Evolutionary conservation across 2,113 vertebrate genomes (phyloP), one percentile per base, ranked within the genome.

Genomic region (Saimiri boliviensis): DNA sequence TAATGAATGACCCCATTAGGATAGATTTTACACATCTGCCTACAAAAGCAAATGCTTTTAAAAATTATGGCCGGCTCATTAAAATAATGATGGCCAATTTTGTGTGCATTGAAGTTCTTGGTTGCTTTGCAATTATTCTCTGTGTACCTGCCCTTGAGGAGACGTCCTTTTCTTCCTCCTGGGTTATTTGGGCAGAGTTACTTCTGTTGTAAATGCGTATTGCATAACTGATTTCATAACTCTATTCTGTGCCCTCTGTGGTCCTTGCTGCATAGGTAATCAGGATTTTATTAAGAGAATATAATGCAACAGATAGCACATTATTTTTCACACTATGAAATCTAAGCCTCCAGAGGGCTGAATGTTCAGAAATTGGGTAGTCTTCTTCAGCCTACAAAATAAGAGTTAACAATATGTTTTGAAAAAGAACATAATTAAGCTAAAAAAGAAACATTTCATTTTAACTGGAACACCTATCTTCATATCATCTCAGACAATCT

Each of bases 11-110:
- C 80, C 71, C 19, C 40, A 82, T 94, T 97, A 93, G 70, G 73
- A 95, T 12, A 93, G 68, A 94, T 45, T 77, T 92, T 82, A 81
- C 89, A 27, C 85, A 92, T 97, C 49, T 93, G 32, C 40, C 81
- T 93, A 52, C 11, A 92, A 92, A 96, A 66, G 37, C 68, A 84
- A 97, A 94, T 66, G n/a, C 56, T 89, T 90, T 94, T 80, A 79
- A 95, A 94, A 88, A 90, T 91, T 83, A 77, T 17, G 66, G n/a
- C 27, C 35, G 40, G 86, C 80, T 98, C 79, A 89, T 97, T 98
- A 95, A 97, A 96, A 96, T 49, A 87, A 94, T 37, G 47, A 96
- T 17, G 11, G 25, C 54, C 68, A 93, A 86, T 76, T 90, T 84
- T 54, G 47, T 63, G 45, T 49, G n/a, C 13, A 23, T 14, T 32